phyloP scores from a whole-genome alignment of 2,888 invertebrate species.

The Cataglyphis albicans region DNA sequence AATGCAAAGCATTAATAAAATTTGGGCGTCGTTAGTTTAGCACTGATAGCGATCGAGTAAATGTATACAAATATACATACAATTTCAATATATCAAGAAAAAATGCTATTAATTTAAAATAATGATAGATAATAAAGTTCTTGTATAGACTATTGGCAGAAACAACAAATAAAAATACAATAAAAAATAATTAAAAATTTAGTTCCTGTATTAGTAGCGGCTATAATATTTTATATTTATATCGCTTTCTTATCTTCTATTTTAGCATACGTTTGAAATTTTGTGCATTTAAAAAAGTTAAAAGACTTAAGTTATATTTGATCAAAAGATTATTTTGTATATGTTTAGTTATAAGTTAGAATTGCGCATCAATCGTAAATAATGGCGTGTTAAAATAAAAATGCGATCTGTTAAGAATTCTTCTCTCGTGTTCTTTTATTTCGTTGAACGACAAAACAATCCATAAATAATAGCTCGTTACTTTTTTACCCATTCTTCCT shows the following conservation, averaged over 20 bases:
- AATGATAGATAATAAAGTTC: background rate
- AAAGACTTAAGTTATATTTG: conserved; percentile 17
- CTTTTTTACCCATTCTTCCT: conserved; percentile 4
- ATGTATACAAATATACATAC: background rate
- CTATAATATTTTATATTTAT: conserved; percentile 16
- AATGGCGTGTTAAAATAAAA: conserved; percentile 29
- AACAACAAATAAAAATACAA: conserved; percentile 10
- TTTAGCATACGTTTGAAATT: background rate
- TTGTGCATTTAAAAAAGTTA: conserved; percentile 18
- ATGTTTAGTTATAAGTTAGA: conserved; percentile 12
- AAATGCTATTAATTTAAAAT: conserved; percentile 20
- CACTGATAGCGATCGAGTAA: background rate
- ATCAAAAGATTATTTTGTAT: conserved; percentile 4
- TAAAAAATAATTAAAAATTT: conserved; percentile 28
- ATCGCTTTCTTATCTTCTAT: conserved; percentile 21
- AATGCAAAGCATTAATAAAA: background rate
- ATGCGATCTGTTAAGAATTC: conserved; percentile 1
- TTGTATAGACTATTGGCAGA: background rate
- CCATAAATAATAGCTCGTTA: background rate
- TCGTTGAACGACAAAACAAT: background rate
- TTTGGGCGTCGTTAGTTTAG: background rate
- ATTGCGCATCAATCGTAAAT: background rate
- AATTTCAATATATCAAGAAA: background rate
- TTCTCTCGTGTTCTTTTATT: conserved; percentile 4
- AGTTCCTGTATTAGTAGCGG: background rate